Conservation (phyloP, 2,797 vertebrate species). For the Prunella strophiata region DNA sequence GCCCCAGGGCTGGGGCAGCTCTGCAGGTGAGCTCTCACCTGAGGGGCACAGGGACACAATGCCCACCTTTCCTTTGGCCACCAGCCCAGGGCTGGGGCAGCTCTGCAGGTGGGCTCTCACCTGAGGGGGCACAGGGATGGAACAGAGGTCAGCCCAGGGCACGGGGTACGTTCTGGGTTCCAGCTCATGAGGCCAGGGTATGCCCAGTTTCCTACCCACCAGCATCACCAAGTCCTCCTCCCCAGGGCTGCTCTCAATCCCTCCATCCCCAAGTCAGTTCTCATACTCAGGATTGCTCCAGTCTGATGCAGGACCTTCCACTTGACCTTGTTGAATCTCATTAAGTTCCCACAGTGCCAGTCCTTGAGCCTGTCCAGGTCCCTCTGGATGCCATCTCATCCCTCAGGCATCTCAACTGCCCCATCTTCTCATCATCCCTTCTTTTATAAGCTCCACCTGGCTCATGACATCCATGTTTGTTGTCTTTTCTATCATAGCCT, state of each 20-base stretch:
- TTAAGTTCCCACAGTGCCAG: neutral
- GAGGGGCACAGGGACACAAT: too few relatives aligned
- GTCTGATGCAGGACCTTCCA: neutral
- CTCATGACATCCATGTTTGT: neutral
- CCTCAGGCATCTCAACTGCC: neutral
- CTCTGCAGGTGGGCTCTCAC: neutral
- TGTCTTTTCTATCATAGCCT: neutral
- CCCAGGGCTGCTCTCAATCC: neutral
- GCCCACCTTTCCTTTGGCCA: too few relatives aligned
- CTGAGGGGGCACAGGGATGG: neutral
- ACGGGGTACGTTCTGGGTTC: accelerated
- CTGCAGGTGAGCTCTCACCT: too few relatives aligned
- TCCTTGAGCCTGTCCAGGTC: neutral
- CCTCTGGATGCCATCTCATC: neutral
- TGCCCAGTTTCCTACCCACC: neutral
- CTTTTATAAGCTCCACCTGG: neutral
- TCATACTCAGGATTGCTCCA: neutral
- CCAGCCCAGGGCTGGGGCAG: neutral
- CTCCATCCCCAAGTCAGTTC: neutral
- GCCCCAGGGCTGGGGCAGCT: too few relatives aligned
- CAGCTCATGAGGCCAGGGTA: neutral
- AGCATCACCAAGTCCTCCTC: neutral
- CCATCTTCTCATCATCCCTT: neutral
- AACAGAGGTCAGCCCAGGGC: neutral
- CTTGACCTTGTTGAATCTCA: neutral